Evolutionary conservation across 2,113 vertebrate species (phyloP).

Genomic region (Perca schrenkii): DNA sequence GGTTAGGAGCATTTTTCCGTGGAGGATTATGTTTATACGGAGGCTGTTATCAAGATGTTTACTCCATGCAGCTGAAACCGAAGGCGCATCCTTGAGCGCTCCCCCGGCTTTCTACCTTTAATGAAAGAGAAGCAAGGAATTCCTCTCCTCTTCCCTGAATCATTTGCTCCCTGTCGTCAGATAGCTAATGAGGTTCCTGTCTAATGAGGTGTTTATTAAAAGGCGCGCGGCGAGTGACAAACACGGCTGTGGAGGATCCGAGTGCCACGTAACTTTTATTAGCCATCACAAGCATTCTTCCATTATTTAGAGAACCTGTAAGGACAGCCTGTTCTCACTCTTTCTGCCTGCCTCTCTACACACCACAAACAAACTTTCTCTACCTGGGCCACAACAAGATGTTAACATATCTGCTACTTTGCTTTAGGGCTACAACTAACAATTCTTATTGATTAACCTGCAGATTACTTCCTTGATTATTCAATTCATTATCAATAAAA

Average conservation of each 20-base stretch:
- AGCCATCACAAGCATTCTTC: neutral
- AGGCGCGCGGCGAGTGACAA: conserved; percentile 55
- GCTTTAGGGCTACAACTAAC: neutral
- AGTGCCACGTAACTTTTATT: neutral
- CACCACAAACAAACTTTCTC: neutral
- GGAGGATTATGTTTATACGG: conserved; percentile 57
- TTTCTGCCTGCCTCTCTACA: neutral
- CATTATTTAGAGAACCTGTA: conserved; percentile 19
- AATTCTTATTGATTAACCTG: neutral
- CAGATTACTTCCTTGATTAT: neutral
- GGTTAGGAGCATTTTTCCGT: conserved; percentile 46
- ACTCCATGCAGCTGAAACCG: conserved; percentile 34
- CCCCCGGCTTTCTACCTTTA: conserved; percentile 45
- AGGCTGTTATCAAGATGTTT: conserved; percentile 62
- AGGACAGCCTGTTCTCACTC: neutral
- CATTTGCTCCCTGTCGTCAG: conserved; percentile 60
- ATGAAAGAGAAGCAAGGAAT: conserved; percentile 58
- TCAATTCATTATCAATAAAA: neutral
- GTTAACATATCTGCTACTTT: neutral
- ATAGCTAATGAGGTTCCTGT: conserved; percentile 72
- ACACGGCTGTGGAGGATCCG: conserved; percentile 41
- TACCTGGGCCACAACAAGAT: neutral
- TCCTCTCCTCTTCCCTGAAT: conserved; percentile 55
- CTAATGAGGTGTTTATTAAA: conserved; percentile 77
- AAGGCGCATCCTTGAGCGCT: conserved; percentile 40